A percentile compares a stretch with the other conserved stretches of the same genome.
These are phyloP conservation scores for Steinernema khuongi DNA, from an alignment of 1,140 invertebrate genomes.

Conservation along the genomic window DNA sequence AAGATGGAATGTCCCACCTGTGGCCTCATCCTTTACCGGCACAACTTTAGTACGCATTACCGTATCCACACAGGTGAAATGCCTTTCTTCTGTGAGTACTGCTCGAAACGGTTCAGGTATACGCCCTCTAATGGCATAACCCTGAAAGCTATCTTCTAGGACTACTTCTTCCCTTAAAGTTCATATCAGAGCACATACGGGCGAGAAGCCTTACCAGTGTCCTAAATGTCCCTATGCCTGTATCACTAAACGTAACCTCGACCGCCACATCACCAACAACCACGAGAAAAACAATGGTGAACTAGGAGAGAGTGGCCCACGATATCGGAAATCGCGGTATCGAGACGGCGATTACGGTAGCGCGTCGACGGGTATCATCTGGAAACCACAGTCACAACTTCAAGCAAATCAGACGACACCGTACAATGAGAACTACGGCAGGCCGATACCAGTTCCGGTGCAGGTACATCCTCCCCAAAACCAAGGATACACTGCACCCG, in stretches of 20 bases:
- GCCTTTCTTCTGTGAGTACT: constrained; percentile 60
- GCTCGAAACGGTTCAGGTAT: constrained; percentile 56
- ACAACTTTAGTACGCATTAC: constrained; percentile 54
- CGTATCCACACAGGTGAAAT: constrained; percentile 60
- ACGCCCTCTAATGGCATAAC: constrained; percentile 4
- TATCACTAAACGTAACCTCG: constrained; percentile 64
- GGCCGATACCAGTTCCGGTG: neutral
- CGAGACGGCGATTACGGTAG: neutral
- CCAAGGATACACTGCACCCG: too few relatives aligned
- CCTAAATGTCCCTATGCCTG: constrained; percentile 90
- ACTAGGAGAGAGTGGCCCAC: neutral
- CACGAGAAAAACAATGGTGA: constrained; percentile 33
- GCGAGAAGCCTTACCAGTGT: constrained; percentile 94
- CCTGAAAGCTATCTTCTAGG: constrained; percentile 27
- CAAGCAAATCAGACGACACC: neutral
- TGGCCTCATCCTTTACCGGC: constrained; percentile 45
- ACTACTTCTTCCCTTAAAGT: constrained; percentile 52
- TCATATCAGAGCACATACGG: constrained; percentile 69
- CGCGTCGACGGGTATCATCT: neutral
- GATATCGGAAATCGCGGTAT: neutral
- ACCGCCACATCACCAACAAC: constrained; percentile 48
- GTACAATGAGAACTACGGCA: neutral
- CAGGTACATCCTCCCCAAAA: neutral
- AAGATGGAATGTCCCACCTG: constrained; percentile 57
- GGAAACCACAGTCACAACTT: neutral